Evolutionary conservation across 1,140 invertebrate genomes (phyloP).

Genomic region (Drosophila lacteicornis): DNA sequence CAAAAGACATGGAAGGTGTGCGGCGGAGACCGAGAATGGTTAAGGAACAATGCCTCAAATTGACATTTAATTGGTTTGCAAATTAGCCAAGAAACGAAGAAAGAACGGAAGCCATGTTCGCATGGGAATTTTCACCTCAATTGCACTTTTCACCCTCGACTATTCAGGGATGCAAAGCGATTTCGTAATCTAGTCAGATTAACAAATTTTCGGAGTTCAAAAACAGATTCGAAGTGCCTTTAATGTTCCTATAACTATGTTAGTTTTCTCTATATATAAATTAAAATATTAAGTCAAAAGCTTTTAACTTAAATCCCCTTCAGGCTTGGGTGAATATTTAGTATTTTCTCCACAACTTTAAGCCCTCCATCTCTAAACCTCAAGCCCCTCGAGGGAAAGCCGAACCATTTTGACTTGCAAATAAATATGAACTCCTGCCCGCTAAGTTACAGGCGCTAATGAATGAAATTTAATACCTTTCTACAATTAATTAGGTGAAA

Average conservation of each 20-base stretch:
- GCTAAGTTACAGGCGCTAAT: neutral
- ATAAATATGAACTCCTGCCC: neutral
- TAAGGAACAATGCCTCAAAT: conserved; percentile 78
- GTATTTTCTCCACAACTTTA: neutral
- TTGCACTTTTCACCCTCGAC: conserved; percentile 9
- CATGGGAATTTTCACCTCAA: conserved; percentile 50
- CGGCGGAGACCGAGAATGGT: conserved; percentile 1
- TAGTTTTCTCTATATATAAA: no score
- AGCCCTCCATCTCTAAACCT: neutral
- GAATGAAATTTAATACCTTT: neutral
- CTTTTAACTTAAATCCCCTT: no score
- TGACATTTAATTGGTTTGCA: conserved; percentile 84
- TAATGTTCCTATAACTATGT: neutral
- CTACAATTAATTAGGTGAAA: neutral
- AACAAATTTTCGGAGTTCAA: neutral
- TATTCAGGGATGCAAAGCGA: conserved; percentile 25
- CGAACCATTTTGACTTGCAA: neutral
- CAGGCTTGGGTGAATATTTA: neutral
- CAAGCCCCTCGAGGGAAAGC: neutral
- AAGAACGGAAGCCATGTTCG: conserved; percentile 30
- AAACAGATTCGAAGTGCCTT: neutral
- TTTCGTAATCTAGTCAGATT: neutral
- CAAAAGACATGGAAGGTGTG: neutral
- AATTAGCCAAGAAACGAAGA: conserved; percentile 66
- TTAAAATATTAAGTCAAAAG: no score